These are phyloP conservation scores for Clarias batrachus DNA, from an alignment of 2,113 vertebrate genomes.

Conservation along the genomic window DNA sequence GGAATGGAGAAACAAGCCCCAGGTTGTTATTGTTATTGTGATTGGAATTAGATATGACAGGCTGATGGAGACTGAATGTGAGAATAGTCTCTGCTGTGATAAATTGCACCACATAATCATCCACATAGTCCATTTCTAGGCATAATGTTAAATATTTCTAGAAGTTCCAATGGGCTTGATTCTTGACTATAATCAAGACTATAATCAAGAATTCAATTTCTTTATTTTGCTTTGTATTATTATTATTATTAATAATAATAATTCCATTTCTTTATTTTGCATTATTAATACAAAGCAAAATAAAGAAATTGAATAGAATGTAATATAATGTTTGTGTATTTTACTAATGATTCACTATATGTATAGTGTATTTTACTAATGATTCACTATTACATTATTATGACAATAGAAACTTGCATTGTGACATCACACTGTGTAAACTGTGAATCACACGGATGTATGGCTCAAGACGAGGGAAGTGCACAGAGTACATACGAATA, in stretches of 20 bases:
- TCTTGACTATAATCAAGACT: neutral
- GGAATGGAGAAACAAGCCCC: constrained; percentile 83
- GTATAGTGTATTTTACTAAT: neutral
- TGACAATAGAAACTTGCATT: neutral
- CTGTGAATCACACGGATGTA: neutral
- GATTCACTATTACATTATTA: neutral
- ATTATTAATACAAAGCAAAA: no score
- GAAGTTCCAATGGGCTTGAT: neutral
- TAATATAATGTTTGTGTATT: neutral
- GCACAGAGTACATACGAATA: constrained; percentile 72
- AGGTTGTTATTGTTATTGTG: constrained; percentile 91
- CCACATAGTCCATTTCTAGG: neutral
- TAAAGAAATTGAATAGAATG: neutral
- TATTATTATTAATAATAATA: no score
- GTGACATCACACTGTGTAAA: neutral
- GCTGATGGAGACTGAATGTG: constrained; percentile 78
- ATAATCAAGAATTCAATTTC: no score
- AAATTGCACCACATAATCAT: neutral
- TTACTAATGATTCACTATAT: neutral
- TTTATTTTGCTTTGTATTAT: no score
- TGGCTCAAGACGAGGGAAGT: constrained; percentile 54
- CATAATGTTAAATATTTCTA: neutral
- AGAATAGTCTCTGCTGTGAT: constrained; percentile 55
- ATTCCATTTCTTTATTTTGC: no score
- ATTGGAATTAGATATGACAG: constrained; percentile 87